Evolutionary conservation across 2,797 vertebrate genomes (phyloP), one percentile per base, ranked within the genome.

Genomic region (Gephyroberyx darwinii): DNA sequence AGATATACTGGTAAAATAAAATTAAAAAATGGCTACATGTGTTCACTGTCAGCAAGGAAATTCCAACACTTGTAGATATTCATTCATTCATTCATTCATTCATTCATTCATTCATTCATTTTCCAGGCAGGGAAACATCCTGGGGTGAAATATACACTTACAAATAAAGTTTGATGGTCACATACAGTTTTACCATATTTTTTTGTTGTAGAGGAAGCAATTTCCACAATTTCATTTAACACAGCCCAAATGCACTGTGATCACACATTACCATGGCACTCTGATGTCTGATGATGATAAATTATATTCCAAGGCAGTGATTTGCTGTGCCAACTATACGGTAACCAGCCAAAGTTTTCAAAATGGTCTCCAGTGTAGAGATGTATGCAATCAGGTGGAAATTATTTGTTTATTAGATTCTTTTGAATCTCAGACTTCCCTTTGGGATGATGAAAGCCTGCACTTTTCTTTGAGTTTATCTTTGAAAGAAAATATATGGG

Each of bases 401-500:
- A 81, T 83, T 84, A 87, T 88, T 26, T 43, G 52, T 48, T 86
- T 79, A 84, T 90, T 65, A 81, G 72, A 74, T 83, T 83, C 66
- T 76, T 69, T 80, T 72, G 71, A 87, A 86, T 75, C 77, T 74
- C 51, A 0, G 10, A 45, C 12, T 74, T 72, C 66, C 82, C 71
- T 72, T 78, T 71, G 81, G 70, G 67, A 77, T 83, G 80, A 91
- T 86, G 80, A 86, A 90, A 89, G 84, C 59, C 74, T 67, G 74
- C 83, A 85, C 81, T 88, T 81, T 87, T 75, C 78, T 84, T 84
- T 81, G 80, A 85, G 80, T 90, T 91, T 91, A 89, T 92, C 87
- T 90, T 77, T 85, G 77, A 87, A 79, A 64, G 74, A 80, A 90
- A 91, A 92, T 88, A 87, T 90, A 85, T 88, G 83, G 89, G 87